Conservation (phyloP, 2,888 invertebrate genomes). For the Criorhina ranunculi region DNA sequence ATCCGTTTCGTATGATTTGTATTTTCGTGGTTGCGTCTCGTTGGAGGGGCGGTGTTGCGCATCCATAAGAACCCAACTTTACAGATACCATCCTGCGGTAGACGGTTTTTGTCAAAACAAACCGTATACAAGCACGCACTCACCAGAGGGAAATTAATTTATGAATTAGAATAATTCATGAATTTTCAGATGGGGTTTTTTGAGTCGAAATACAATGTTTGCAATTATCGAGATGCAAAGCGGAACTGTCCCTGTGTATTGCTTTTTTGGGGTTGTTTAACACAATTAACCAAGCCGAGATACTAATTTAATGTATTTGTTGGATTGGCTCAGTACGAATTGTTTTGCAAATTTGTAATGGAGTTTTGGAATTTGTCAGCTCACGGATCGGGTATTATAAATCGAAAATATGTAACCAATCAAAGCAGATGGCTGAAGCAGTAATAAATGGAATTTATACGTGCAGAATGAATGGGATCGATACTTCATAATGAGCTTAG, state of each 20-base stretch:
- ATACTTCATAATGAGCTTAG: no score
- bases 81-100: slow-evolving; percentile 36
- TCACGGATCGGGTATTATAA: no score
- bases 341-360: no score
- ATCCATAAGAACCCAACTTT: slow-evolving; percentile 10
- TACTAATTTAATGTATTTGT: slow-evolving; percentile 8
- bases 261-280: no score
- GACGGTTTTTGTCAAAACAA: slow-evolving; percentile 18
- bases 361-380: no score
- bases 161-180: slow-evolving; percentile 55
- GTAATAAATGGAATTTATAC: no score
- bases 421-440: no score
- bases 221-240: slow-evolving; percentile 18
- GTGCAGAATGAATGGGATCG: no score
- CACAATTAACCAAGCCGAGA: background rate
- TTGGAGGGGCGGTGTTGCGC: background rate
- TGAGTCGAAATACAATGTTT: slow-evolving; percentile 19
- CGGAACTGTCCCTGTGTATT: background rate
- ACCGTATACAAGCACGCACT: slow-evolving; percentile 10
- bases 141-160: slow-evolving; percentile 42
- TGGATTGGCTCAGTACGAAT: background rate
- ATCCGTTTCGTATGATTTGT: slow-evolving; percentile 65
- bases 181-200: slow-evolving; percentile 17
- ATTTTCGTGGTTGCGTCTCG: slow-evolving; percentile 35
- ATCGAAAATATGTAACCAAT: no score